A percentile compares a stretch with the other conserved stretches of the same genome.
Conservation (phyloP, 1,140 invertebrate genomes). For the Drosophila eugracilis region DNA sequence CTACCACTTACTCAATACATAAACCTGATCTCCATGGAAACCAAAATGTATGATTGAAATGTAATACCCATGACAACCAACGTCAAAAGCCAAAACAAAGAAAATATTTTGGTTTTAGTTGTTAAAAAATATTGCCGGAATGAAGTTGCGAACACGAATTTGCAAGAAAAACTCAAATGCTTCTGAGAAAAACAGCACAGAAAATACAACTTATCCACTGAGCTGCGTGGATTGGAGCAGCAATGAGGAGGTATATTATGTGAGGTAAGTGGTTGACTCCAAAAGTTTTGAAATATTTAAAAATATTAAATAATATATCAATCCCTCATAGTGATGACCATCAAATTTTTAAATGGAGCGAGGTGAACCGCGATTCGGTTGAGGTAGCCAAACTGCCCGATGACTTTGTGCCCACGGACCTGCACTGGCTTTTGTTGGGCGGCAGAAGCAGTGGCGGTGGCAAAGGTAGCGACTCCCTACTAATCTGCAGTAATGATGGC, state of each 20-base stretch:
- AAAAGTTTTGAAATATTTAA: background rate
- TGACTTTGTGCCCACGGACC: slow-evolving; percentile 94
- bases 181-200: slow-evolving; percentile 83
- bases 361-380: slow-evolving; percentile 91
- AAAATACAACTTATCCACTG: slow-evolving; percentile 89
- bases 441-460: slow-evolving; percentile 86
- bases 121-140: slow-evolving; percentile 25
- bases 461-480: slow-evolving; percentile 92
- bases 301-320: background rate
- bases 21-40: slow-evolving; percentile 7
- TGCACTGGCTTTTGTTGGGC: slow-evolving; percentile 91
- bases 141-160: slow-evolving; percentile 76
- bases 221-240: slow-evolving; percentile 96
- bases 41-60: background rate
- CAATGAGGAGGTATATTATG: slow-evolving; percentile 96
- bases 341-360: slow-evolving; percentile 94
- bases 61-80: slow-evolving; percentile 7
- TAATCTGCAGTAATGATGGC: slow-evolving; percentile 96
- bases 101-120: slow-evolving; percentile 4
- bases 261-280: slow-evolving; percentile 87
- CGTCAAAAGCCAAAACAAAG: slow-evolving; percentile 41
- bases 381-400: slow-evolving; percentile 91
- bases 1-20: slow-evolving; percentile 6
- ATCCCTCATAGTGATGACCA: slow-evolving; percentile 93
- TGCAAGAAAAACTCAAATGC: slow-evolving; percentile 62